Base-by-base conservation (phyloP, 2,113 vertebrate genomes). In the Protobothrops flavoviridis region DNA sequence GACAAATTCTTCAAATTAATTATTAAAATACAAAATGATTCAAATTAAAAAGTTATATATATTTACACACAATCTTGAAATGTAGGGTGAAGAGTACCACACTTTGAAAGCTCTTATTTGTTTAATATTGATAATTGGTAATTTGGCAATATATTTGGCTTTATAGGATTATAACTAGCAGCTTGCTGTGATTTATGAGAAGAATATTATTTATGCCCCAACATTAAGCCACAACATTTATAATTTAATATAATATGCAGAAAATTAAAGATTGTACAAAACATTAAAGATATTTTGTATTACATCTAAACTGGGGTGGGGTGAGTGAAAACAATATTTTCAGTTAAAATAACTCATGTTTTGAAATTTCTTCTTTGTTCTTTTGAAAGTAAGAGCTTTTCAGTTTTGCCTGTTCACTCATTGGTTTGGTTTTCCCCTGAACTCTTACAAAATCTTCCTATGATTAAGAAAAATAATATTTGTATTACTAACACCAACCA, bases 71-170 rank as follows among this genome's bases (percentile, higher is more conserved):
- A 89, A 21, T 50, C 74, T 95, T 97, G 93, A 96, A 97, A 81
- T 81, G 89, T 17, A 92, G 86, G 39, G 20, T 8, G 48, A 95
- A 29, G 94, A 95, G 39, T 48, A 86, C 89, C 95, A 52, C 52
- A 3, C 15, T 94, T 95, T 95, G 81, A 95, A 97, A 92, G 69
- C 90, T 88, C 85, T 89, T 96, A 96, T 87, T 96, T 95, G 57
- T 50, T 95, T 95, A 96, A 95, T 94, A 97, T 95, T 93, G 94
- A 64, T 95, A 97, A 95, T 97, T 96, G 96, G 64, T 93, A 95
- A 95, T 91, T 95, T 90, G 89, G 92, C 64, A 90, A 93, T 93
- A 93, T 24, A 90, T 95, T 85, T 23, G 87, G 33, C 89, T 88
- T 97, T 39, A 29, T 21, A 89, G 10, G 10, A 89, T 97, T 88